Conservation (phyloP, 1,140 invertebrate species). For the Ceratina australensis region DNA sequence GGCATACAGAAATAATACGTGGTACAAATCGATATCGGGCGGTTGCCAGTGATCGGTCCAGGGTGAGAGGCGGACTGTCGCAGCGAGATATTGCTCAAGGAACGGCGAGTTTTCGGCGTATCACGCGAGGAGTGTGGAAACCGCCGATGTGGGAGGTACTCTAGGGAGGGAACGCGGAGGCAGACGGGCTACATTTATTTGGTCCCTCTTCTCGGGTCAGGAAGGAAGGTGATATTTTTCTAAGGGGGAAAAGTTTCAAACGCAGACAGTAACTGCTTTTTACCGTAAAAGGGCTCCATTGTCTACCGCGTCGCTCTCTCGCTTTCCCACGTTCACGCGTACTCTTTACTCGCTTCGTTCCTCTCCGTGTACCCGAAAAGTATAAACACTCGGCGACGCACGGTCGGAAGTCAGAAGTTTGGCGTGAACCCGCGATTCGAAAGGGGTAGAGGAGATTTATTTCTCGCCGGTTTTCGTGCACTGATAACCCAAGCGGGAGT, state of each 20-base stretch:
- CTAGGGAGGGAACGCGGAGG: not conserved
- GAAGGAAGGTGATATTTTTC: conserved; percentile 66
- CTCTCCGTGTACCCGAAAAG: conserved; percentile 31
- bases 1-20: conserved; percentile 44
- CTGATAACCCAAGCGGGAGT: conserved; percentile 45
- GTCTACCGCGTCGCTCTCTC: conserved; percentile 22
- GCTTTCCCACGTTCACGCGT: not conserved
- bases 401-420: conserved; percentile 67
- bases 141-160: not conserved
- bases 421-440: conserved; percentile 1
- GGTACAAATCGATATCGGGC: conserved; percentile 47
- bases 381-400: conserved; percentile 58
- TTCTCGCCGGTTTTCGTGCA: conserved; percentile 41
- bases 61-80: not conserved
- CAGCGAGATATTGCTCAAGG: conserved; percentile 5
- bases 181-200: conserved; percentile 61
- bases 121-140: not conserved
- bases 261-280: conserved; percentile 67
- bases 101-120: not conserved
- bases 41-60: not conserved
- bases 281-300: conserved; percentile 67
- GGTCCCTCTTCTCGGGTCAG: conserved; percentile 26
- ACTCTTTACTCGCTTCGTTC: not conserved
- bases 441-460: conserved; percentile 50
- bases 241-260: conserved; percentile 65